Evolutionary conservation across 2,113 vertebrate species (phyloP).

Genomic region (Hippoglossus stenolepis): DNA sequence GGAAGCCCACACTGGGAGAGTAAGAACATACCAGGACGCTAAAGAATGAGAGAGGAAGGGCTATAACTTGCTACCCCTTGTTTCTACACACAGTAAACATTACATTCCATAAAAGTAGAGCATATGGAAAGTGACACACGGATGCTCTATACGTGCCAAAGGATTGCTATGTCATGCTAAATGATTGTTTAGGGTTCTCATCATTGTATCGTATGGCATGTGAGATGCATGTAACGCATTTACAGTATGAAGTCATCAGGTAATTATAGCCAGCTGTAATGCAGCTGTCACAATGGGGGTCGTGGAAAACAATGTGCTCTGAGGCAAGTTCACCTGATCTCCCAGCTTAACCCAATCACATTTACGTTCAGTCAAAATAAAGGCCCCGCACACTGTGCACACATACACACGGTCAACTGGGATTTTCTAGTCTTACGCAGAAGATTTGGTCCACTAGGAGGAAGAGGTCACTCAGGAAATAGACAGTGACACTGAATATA

Average conservation of each 20-base stretch:
- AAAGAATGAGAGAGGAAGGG: slow-evolving; percentile 32
- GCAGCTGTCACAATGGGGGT: slow-evolving; percentile 54
- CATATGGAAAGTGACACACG: background rate
- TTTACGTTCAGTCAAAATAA: background rate
- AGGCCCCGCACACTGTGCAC: background rate
- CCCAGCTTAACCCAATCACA: background rate
- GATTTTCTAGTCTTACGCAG: background rate
- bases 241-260: slow-evolving; percentile 55
- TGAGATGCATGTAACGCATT: slow-evolving; percentile 12
- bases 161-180: background rate
- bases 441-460: background rate
- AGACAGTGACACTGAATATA: background rate
- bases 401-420: background rate
- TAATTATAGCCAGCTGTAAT: slow-evolving; percentile 42
- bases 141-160: background rate
- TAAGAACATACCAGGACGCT: slow-evolving; percentile 45
- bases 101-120: background rate
- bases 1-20: slow-evolving; percentile 55
- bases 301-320: slow-evolving; percentile 25
- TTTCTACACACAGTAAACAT: background rate
- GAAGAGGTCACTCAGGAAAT: background rate
- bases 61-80: background rate
- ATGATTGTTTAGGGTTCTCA: slow-evolving; percentile 9
- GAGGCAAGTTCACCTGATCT: slow-evolving; percentile 8
- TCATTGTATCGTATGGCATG: slow-evolving; percentile 6